These are phyloP conservation scores for Amphilophus citrinellus DNA, from an alignment of 2,113 vertebrate species.

Conservation along the genomic window DNA sequence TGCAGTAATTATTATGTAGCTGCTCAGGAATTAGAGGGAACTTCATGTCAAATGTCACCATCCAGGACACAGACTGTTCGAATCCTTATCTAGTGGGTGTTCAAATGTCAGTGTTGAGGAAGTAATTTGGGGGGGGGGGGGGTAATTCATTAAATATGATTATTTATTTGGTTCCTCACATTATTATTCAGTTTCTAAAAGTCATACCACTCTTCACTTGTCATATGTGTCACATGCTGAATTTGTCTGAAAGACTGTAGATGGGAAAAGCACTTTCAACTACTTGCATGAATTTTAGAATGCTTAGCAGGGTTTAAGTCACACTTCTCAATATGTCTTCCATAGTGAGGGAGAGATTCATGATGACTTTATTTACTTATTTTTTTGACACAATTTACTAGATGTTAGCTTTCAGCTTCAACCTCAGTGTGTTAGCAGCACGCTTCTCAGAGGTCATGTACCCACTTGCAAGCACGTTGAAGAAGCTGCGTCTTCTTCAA, in stretches of 20 bases:
- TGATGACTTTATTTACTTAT: not conserved
- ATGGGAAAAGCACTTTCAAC: not conserved
- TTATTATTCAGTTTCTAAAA: constrained; percentile 8
- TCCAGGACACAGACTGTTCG: constrained; percentile 23
- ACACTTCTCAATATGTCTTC: not conserved
- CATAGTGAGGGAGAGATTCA: not conserved
- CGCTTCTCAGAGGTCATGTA: not conserved
- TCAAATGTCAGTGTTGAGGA: constrained; percentile 60
- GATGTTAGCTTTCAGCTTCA: not conserved
- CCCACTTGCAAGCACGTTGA: constrained; percentile 14
- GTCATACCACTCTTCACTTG: not conserved
- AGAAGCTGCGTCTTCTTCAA: not conserved
- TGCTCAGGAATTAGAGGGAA: constrained; percentile 60
- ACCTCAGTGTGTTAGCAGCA: not conserved
- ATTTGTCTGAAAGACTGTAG: not conserved
- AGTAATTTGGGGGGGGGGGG: not conserved
- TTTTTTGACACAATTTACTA: not conserved
- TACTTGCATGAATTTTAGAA: not conserved
- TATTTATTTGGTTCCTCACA: not conserved
- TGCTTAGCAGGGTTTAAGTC: not conserved
- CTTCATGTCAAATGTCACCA: constrained; percentile 67
- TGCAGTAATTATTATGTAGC: constrained; percentile 73
- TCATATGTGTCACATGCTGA: not conserved
- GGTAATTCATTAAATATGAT: constrained; percentile 6
- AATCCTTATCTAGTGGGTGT: constrained; percentile 16